Conservation (phyloP, 2,797 vertebrate species). For the Malurus leucopterus region DNA sequence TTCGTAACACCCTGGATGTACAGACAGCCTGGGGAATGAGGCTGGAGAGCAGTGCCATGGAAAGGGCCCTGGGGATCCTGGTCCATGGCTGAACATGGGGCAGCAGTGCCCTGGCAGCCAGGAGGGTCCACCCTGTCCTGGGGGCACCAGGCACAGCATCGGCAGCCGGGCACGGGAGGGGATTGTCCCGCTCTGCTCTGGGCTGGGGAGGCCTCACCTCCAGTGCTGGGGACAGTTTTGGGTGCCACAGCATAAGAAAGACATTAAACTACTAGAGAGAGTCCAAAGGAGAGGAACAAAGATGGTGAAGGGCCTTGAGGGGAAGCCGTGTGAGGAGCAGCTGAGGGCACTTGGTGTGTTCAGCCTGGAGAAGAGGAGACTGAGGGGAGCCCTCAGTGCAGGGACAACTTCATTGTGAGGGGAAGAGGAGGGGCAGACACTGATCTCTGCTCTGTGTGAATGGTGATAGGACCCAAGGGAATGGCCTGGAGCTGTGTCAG, state of each 20-base stretch:
- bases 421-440: neutral
- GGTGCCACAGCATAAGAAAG: neutral
- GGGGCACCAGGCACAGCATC: neutral
- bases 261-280: neutral
- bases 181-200: neutral
- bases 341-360: neutral
- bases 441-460: neutral
- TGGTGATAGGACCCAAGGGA: rapidly evolving
- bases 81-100: neutral
- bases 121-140: neutral
- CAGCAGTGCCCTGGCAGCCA: neutral
- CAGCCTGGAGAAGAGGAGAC: neutral
- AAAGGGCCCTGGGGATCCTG: neutral
- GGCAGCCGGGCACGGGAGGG: neutral
- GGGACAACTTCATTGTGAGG: rapidly evolving
- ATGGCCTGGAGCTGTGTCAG: neutral
- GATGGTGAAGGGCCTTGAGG: neutral
- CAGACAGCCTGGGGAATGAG: neutral
- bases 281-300: rapidly evolving
- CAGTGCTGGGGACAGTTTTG: neutral
- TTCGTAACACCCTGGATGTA: too few species aligned
- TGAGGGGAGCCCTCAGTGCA: neutral
- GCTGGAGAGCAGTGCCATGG: neutral
- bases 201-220: neutral
- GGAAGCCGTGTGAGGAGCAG: rapidly evolving